Base-by-base conservation (phyloP, 2,888 invertebrate genomes). In the Drosophila lutescens region DNA sequence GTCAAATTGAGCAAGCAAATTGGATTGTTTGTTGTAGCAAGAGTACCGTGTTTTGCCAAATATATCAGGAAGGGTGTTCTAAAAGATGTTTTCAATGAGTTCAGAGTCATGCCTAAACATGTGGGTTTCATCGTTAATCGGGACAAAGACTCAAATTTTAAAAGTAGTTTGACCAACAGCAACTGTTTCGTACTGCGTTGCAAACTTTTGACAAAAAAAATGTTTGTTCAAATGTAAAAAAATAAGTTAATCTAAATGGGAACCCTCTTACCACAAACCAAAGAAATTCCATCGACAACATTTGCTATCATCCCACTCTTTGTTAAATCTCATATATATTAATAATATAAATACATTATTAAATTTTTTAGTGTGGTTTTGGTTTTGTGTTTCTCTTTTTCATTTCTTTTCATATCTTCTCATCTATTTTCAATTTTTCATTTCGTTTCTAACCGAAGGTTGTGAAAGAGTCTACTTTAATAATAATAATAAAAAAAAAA, bases 291-390 rank as follows among this genome's bases (percentile, higher is more conserved):
- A 0, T 30, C 8, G 20, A 30, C 5, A 20, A 50, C n/a, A 36
- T 30, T 26, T 7, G 12, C 5, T 9, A 23, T 12, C 13, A 4
- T 23, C 0, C 36, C 13, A 23, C 54, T 61, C 73, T 57, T 84
- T 84, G 85, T 83, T 84, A 85, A 83, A 84, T 84, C 83, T 80
- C 83, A 79, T 84, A 83, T 84, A 85, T 84, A 83, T 85, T 80
- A 84, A 82, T 85, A 74, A 70, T 84, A 84, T 83, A 85, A 84
- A 84, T 84, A 84, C 83, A 85, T 85, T 83, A 78, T 83, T 80
- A 79, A 84, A 80, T 85, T 83, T 77, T 81, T 77, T 66, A 53
- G 63, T 69, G 65, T 62, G 57, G 59, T 26, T 72, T 77, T 30
- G 23, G 49, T 73, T 77, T 60, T 60, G 6, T 26, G 53, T 56